Evolutionary conservation across 2,888 invertebrate genomes (phyloP), one percentile per base, ranked within the genome.

Genomic region (Meganola albula): DNA sequence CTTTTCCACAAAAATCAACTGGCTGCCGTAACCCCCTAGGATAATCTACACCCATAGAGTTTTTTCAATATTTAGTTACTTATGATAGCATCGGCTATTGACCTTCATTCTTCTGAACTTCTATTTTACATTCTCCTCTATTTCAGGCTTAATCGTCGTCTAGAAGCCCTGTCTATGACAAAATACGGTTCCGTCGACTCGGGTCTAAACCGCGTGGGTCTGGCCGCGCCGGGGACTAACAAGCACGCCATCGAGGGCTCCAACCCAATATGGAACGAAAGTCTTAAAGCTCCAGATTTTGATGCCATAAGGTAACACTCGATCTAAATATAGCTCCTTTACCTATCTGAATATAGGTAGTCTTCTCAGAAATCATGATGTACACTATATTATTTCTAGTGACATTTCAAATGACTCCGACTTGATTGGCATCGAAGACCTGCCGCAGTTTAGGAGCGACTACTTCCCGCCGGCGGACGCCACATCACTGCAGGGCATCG

Each of bases 221-320:
- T 77, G 26, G 74, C 85, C 1, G 87, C 87, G 2, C 93, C 93
- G 5, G 90, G 89, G 21, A 91, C 92, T 27, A 93, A 93, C 75
- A 88, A 89, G 46, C 90, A 91, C 71, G 90, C 92, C 0, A 71
- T 88, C 1, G 91, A 91, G 59, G 92, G 92, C 10, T 90, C 92
- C 27, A 92, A 92, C 75, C 92, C 92, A 2, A 88, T 92, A 12
- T 91, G 89, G 84, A 90, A 89, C 52, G 87, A 87, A 38, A 73
- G 77, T 35, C 57, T 83, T 24, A 85, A 74, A 28, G 73, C 76
- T 0, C 85, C 80, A 0, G 84, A 88, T 44, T 85, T 87, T 38
- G 90, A 90, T 40, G 71, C 78, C 2, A 50, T 80, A 11, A 90
- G 90, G 89, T 89, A 59, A 45, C 16, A 2, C 7, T 4, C 8